A percentile compares a stretch with the other conserved stretches of the same genome.
Conservation (phyloP, 2,888 invertebrate species). For the Drosophila melanosoma region DNA sequence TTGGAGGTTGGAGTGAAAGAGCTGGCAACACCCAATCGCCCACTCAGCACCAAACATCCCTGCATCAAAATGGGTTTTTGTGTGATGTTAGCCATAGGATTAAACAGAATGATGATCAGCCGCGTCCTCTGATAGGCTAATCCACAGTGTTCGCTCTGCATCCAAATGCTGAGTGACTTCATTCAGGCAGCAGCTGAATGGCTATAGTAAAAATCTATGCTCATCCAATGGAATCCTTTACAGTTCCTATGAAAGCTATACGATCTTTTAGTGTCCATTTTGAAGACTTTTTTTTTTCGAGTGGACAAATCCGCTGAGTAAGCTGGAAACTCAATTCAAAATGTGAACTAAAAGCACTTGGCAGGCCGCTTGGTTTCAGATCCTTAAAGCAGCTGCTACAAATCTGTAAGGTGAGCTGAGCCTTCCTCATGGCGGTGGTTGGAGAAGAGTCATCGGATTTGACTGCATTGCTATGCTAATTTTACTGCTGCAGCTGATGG, state of each 20-base stretch:
- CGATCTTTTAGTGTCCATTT: not conserved
- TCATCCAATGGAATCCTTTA: not conserved
- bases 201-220: not conserved
- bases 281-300: not conserved
- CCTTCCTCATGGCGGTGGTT: not conserved
- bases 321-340: not conserved
- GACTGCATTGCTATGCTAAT: slow-evolving; percentile 61
- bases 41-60: slow-evolving; percentile 33
- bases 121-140: slow-evolving; percentile 36
- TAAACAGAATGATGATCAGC: not conserved
- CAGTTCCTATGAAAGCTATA: not conserved
- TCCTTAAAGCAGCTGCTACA: slow-evolving; percentile 30
- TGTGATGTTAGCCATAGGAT: slow-evolving; percentile 39
- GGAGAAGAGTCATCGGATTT: slow-evolving; percentile 2
- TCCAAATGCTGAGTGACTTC: not conserved
- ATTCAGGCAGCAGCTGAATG: not conserved
- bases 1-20: no score
- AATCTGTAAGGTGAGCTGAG: slow-evolving; percentile 11
- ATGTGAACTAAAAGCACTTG: no score
- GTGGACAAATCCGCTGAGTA: not conserved
- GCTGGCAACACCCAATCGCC: slow-evolving; percentile 3
- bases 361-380: not conserved
- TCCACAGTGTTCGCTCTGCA: not conserved
- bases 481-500: slow-evolving; percentile 28
- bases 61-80: not conserved